Evolutionary conservation across 92 coral and sea anemone species (phyloP).

Genomic region (Epizoanthus illoricatus): DNA sequence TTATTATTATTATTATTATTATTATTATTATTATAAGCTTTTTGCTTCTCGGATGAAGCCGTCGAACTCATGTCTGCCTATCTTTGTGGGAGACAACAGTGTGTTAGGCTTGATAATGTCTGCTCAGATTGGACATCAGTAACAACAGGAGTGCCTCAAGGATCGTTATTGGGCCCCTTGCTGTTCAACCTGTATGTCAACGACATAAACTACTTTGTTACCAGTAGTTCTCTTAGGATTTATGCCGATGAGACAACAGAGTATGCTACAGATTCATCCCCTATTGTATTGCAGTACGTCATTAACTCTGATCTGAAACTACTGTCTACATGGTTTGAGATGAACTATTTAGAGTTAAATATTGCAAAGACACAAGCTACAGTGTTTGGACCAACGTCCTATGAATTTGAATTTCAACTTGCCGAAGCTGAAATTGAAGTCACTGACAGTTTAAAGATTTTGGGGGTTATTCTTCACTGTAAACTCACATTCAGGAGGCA

Average conservation of each 20-base stretch:
- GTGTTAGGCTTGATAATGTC: constrained; percentile 30
- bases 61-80: constrained; percentile 23
- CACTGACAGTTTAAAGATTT: constrained; percentile 39
- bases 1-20: too few relatives aligned
- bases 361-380: constrained; percentile 35
- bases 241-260: background rate
- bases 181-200: too few relatives aligned
- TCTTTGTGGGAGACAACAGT: constrained; percentile 22
- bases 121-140: constrained; percentile 13
- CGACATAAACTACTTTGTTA: too few relatives aligned
- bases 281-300: too few relatives aligned
- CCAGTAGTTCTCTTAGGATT: background rate
- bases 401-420: constrained; percentile 46
- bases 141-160: constrained; percentile 1
- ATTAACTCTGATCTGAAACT: too few relatives aligned
- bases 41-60: constrained; percentile 16
- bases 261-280: too few relatives aligned
- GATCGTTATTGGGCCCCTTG: too few relatives aligned
- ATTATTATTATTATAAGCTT: too few relatives aligned
- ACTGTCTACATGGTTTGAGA: too few relatives aligned
- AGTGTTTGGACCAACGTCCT: constrained; percentile 37
- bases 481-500: constrained; percentile 35
- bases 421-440: constrained; percentile 24
- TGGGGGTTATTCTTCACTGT: constrained; percentile 45
- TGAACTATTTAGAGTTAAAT: background rate